Evolutionary conservation across 2,888 invertebrate species (phyloP), one percentile per base, ranked within the genome.

Genomic region (Melanostoma scalare): DNA sequence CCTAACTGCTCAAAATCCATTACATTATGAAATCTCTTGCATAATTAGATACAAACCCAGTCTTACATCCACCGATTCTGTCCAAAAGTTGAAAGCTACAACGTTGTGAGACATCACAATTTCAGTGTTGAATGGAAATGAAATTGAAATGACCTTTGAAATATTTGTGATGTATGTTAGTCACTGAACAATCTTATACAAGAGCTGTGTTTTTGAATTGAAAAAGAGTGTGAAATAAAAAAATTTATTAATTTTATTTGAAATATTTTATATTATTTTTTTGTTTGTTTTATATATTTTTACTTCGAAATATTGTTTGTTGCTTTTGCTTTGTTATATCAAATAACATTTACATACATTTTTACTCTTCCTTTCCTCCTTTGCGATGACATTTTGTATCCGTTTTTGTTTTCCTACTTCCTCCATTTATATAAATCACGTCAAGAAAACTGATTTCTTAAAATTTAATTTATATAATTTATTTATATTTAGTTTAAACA

Each of bases 241-340:
- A 30, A 20, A 38, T 69, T 10, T 1, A 20, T 20, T 20, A 1
- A 20, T 60, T 77, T 77, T 82, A 68, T 77, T 82, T 82, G 82
- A 82, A 82, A 82, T 82, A 65, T 72, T 77, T 81, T 77, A 77
- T 77, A 77, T 82, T 77, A 63, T 72, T 71, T 80, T 80, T 55
- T 52, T 40, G 55, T 79, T 35, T 42, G 36, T 72, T 72, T 71
- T 44, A 63, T 76, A n/a, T 67, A 33, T 61, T 48, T 81, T 80
- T 71, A 44, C 71, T 78, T 65, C 38, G 78, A 73, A 78, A 72
- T 78, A 36, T 31, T 77, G 63, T 68, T 75, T 75, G 10, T 68
- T 63, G 53, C 65, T 77, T 77, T 48, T 69, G 55, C 60, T 48
- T 20, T 74, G 73, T 84, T 74, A 84, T 50, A 38, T 61, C 48